phyloP scores from a whole-genome alignment of 30 jellyfish, hydroid and myxozoan genomes.

The Cassiopea andromeda region DNA sequence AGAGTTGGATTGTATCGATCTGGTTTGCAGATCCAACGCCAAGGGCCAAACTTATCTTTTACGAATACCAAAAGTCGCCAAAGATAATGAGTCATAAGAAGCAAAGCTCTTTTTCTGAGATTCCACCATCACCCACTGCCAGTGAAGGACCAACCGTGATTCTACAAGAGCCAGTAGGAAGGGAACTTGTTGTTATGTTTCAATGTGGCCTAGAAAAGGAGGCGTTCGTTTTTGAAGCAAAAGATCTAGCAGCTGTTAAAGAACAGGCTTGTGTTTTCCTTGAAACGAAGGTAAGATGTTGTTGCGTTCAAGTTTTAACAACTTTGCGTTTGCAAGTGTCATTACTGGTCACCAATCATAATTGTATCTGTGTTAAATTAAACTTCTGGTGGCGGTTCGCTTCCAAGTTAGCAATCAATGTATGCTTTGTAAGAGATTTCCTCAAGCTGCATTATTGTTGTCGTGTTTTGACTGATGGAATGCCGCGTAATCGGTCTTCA shows the following conservation, averaged over 20 bases:
- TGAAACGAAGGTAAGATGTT: constrained; percentile 83
- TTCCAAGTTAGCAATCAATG: neutral
- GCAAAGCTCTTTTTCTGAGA: constrained; percentile 62
- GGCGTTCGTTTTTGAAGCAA: constrained; percentile 86
- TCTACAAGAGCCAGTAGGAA: constrained; percentile 59
- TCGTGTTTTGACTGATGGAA: neutral
- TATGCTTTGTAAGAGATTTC: too few relatives aligned
- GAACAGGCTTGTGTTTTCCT: constrained; percentile 93
- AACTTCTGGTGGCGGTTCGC: neutral
- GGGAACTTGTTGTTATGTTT: constrained; percentile 75
- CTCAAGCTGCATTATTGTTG: neutral
- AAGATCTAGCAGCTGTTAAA: constrained; percentile 76
- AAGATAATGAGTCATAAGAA: constrained; percentile 48
- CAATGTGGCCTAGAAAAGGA: constrained; percentile 97
- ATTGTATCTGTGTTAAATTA: neutral
- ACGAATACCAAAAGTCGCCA: neutral
- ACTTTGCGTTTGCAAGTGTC: neutral
- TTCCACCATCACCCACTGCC: constrained; percentile 50
- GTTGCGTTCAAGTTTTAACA: neutral
- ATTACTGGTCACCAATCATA: neutral
- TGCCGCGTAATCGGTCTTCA: neutral
- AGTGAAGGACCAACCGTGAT: constrained; percentile 51
- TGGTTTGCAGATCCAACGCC: neutral
- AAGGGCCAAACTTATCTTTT: neutral
- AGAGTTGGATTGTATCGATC: neutral